Evolutionary conservation across 1,140 invertebrate genomes (phyloP).

Genomic region (Ceratina calcarata): DNA sequence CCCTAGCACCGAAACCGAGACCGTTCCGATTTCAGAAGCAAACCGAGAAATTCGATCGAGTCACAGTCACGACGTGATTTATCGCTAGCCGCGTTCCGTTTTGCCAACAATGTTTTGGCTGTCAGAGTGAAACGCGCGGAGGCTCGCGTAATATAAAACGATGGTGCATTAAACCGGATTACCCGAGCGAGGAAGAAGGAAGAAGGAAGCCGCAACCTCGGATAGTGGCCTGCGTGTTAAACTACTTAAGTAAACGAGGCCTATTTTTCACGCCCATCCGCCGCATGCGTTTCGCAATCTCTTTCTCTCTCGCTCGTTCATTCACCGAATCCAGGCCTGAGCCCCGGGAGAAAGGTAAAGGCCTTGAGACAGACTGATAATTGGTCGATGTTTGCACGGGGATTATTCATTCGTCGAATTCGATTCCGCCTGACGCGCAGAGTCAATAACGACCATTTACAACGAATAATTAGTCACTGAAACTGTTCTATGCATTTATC

Average conservation of each 20-base stretch:
- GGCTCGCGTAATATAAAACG: constrained; percentile 24
- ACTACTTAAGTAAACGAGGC: background rate
- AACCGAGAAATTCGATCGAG: constrained; percentile 15
- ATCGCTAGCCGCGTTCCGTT: constrained; percentile 23
- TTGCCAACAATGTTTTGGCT: constrained; percentile 31
- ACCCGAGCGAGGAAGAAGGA: constrained; percentile 1
- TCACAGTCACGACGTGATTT: constrained; percentile 21
- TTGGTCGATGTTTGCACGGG: background rate
- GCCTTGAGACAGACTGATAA: constrained; percentile 26
- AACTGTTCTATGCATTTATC: no score
- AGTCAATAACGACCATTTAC: no score
- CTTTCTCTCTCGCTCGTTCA: background rate
- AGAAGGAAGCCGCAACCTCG: background rate
- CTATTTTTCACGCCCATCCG: constrained; percentile 20
- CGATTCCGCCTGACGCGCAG: background rate
- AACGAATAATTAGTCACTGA: no score
- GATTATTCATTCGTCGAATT: constrained; percentile 25
- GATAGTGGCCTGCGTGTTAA: background rate
- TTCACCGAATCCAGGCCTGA: constrained; percentile 25
- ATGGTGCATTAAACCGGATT: constrained; percentile 27
- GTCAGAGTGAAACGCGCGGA: constrained; percentile 4
- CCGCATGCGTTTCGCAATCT: background rate
- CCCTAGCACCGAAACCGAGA: background rate
- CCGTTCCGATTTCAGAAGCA: background rate
- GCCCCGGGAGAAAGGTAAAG: constrained; percentile 29